Conservation (phyloP, 2,113 vertebrate genomes). For the Heptranchias perlo region DNA sequence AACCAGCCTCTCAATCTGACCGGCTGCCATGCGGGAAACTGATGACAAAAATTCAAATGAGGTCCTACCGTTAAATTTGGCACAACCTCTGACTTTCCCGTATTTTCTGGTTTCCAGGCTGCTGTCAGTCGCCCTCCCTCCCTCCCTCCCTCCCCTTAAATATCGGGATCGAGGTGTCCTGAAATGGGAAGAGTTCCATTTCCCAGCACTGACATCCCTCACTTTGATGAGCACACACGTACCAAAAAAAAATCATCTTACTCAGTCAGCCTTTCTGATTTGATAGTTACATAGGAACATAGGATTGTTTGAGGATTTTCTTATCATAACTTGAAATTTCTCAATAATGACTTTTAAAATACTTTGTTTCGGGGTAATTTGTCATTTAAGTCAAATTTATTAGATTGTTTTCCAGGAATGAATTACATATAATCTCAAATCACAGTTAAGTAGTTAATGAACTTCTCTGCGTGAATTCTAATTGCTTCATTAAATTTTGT, state of each 20-base stretch:
- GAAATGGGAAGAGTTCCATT: background rate
- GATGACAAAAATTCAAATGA: too few relatives aligned
- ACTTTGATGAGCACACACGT: background rate
- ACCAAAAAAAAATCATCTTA: background rate
- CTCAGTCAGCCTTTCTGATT: background rate
- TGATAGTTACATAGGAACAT: background rate
- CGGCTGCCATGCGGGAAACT: too few relatives aligned
- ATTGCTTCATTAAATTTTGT: conserved; percentile 25
- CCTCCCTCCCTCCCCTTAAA: too few relatives aligned
- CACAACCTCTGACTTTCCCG: too few relatives aligned
- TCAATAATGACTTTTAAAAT: conserved; percentile 4
- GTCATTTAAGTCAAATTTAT: background rate
- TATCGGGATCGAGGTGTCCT: too few relatives aligned
- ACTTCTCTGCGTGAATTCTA: background rate
- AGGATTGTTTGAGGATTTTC: background rate
- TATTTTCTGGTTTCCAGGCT: too few relatives aligned
- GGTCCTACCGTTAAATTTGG: too few relatives aligned
- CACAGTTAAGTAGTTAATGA: conserved; percentile 8
- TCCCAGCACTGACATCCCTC: background rate
- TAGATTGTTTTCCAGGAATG: background rate
- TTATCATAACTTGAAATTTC: background rate
- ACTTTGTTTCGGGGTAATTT: background rate
- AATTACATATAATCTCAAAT: background rate
- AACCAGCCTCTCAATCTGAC: too few relatives aligned
- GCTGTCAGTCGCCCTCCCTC: too few relatives aligned